These are phyloP conservation scores for Phengaris alcon DNA, from an alignment of 2,888 invertebrate species.

Conservation along the genomic window DNA sequence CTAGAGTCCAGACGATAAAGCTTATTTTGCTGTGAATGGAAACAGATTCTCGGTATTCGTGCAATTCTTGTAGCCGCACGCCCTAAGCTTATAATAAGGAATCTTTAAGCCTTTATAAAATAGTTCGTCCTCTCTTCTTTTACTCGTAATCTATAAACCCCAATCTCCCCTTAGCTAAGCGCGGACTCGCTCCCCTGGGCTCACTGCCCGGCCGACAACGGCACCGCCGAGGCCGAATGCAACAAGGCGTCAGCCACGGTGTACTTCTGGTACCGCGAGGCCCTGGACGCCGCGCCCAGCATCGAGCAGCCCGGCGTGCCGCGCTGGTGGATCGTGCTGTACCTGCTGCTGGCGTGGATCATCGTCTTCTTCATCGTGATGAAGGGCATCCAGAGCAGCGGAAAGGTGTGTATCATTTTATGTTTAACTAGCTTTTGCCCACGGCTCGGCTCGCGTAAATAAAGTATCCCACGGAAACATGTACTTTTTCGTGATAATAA, in stretches of 20 bases:
- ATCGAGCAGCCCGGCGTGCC: slow-evolving; percentile 92
- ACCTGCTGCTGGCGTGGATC: slow-evolving; percentile 92
- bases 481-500: too few species aligned
- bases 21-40: too few species aligned
- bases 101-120: too few species aligned
- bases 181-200: slow-evolving; percentile 88
- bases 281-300: slow-evolving; percentile 91
- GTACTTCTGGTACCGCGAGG: slow-evolving; percentile 95
- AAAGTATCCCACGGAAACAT: too few species aligned
- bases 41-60: too few species aligned
- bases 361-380: slow-evolving; percentile 96
- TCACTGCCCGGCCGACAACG: slow-evolving; percentile 85
- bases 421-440: neutral
- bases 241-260: slow-evolving; percentile 91
- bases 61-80: too few species aligned
- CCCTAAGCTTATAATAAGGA: too few species aligned
- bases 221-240: slow-evolving; percentile 86
- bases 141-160: too few species aligned
- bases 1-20: too few species aligned
- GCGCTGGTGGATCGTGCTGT: slow-evolving; percentile 95
- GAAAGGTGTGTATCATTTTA: slow-evolving; percentile 83
- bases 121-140: too few species aligned
- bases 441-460: too few species aligned
- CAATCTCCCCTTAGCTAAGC: slow-evolving; percentile 75
- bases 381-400: slow-evolving; percentile 97